Percentiles rank a stretch among this genome's conserved stretches.
These are phyloP conservation scores for Zonitis immaculata DNA, from an alignment of 2,888 invertebrate species.

Conservation along the genomic window DNA sequence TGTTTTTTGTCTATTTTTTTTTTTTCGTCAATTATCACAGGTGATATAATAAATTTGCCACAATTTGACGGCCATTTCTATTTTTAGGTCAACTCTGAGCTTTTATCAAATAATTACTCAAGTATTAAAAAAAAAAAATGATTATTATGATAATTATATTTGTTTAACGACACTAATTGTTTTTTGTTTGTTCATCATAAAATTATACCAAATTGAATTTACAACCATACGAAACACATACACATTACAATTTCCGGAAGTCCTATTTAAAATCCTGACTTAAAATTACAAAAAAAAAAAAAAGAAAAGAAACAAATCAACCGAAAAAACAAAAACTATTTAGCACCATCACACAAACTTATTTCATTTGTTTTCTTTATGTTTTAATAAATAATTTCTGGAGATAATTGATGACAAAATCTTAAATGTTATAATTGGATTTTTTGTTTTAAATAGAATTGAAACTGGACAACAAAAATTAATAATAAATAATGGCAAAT, in stretches of 20 bases:
- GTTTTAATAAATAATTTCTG: too few species aligned
- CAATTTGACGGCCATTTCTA: background rate
- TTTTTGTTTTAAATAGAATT: background rate
- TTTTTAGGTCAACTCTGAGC: background rate
- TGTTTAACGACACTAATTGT: constrained; percentile 13
- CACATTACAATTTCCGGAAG: constrained; percentile 8
- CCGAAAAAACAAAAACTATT: too few species aligned
- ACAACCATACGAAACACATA: background rate
- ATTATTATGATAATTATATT: constrained; percentile 18
- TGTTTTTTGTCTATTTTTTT: constrained; percentile 2
- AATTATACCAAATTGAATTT: constrained; percentile 9
- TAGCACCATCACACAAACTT: too few species aligned
- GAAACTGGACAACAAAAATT: constrained; percentile 2
- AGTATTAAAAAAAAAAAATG: constrained; percentile 7
- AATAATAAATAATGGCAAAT: too few species aligned
- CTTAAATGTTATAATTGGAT: background rate
- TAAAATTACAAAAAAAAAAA: background rate
- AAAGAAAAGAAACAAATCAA: too few species aligned
- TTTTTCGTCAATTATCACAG: background rate
- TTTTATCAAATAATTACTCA: constrained; percentile 5
- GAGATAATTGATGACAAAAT: too few species aligned
- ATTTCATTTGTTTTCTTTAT: too few species aligned
- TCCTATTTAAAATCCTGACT: background rate
- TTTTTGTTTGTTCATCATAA: constrained; percentile 19
- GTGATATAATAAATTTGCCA: constrained; percentile 6